Percentiles rank a stretch among this genome's conserved stretches.
phyloP scores from a whole-genome alignment of 2,113 vertebrate genomes.

The Poeciliopsis prolifica region DNA sequence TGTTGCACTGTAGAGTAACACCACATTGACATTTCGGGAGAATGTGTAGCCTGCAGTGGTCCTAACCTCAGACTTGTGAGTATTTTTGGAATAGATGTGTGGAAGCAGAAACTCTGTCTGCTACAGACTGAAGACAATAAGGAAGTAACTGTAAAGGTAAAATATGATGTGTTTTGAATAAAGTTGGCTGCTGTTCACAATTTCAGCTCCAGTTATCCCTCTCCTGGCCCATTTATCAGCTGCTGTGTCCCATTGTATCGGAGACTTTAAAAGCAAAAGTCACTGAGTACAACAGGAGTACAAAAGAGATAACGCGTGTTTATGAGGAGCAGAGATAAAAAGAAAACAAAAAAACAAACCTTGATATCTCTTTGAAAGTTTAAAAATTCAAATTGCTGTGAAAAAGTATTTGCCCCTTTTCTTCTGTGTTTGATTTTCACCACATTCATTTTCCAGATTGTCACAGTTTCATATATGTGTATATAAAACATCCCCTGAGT shows the following conservation, averaged over 20 bases:
- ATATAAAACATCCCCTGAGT: background rate
- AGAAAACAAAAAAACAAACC: background rate
- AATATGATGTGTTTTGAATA: background rate
- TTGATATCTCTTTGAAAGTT: background rate
- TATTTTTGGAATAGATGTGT: background rate
- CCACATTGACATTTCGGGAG: conserved; percentile 14
- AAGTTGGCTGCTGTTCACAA: background rate
- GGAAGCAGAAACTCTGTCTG: background rate
- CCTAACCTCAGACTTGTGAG: conserved; percentile 23
- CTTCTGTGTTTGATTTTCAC: background rate
- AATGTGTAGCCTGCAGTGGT: conserved; percentile 1
- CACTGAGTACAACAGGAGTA: background rate
- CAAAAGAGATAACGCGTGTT: background rate
- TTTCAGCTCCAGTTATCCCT: background rate
- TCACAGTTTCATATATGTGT: background rate
- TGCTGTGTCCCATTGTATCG: conserved; percentile 5
- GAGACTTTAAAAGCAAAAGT: conserved; percentile 2
- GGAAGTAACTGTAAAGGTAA: background rate
- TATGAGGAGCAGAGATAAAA: conserved; percentile 8
- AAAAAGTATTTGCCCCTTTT: background rate
- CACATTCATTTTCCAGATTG: background rate
- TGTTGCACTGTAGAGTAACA: conserved; percentile 5
- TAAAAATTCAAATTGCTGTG: background rate
- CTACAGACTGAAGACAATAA: background rate
- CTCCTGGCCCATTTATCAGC: conserved; percentile 1